phyloP scores from a whole-genome alignment of 2,888 invertebrate species.

The Proisotoma minuta region DNA sequence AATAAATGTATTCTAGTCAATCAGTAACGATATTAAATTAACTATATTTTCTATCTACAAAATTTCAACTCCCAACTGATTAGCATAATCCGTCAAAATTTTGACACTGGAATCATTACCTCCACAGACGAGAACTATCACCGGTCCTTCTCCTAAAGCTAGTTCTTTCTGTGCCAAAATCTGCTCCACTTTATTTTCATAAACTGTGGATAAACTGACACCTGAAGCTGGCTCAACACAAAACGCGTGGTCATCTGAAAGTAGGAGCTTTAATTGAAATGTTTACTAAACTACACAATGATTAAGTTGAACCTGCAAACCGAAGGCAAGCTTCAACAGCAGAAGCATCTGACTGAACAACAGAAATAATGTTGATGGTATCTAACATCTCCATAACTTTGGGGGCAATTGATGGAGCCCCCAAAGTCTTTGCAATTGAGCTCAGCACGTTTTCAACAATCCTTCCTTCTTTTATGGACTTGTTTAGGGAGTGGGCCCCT shows the following conservation, averaged over 20 bases:
- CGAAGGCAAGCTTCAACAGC: conserved; percentile 51
- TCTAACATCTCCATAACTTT: conserved; percentile 49
- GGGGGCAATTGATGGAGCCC: conserved; percentile 50
- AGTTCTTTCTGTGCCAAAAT: conserved; percentile 47
- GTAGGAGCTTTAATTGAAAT: neutral
- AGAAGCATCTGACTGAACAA: conserved; percentile 51
- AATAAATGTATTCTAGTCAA: too few relatives aligned
- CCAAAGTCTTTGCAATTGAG: conserved; percentile 53
- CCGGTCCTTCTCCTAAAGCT: conserved; percentile 47
- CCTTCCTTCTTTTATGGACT: conserved; percentile 50
- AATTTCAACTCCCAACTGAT: conserved; percentile 19
- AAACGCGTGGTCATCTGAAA: conserved; percentile 52
- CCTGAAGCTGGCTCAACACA: conserved; percentile 56
- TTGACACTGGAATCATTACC: conserved; percentile 58
- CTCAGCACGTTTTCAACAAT: conserved; percentile 47
- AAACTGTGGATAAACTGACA: conserved; percentile 53
- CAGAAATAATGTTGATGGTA: conserved; percentile 49
- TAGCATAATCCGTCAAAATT: conserved; percentile 55
- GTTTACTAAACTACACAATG: neutral
- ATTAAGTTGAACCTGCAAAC: conserved; percentile 50
- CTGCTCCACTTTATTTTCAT: conserved; percentile 49
- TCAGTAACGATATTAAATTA: too few relatives aligned
- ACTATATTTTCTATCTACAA: too few relatives aligned
- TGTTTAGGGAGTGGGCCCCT: conserved; percentile 53
- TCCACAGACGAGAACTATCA: conserved; percentile 55